These are phyloP conservation scores for Gastrophysa polygoni DNA, from an alignment of 2,888 invertebrate species.

Conservation along the genomic window DNA sequence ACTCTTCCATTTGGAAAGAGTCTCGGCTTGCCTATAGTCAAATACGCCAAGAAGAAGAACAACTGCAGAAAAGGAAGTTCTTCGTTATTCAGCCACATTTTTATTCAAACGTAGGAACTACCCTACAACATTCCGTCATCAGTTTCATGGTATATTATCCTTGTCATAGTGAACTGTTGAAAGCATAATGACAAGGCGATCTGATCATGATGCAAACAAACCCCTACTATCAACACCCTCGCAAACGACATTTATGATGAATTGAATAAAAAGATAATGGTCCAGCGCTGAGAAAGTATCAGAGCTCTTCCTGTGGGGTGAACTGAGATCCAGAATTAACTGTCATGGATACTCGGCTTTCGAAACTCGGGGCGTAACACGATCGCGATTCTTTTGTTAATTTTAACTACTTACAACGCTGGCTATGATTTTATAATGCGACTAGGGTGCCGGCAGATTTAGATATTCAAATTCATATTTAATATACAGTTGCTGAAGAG, in stretches of 20 bases:
- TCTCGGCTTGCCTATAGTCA: too few species aligned
- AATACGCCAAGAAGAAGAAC: too few species aligned
- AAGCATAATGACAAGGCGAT: conserved; percentile 30
- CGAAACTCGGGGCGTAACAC: conserved; percentile 51
- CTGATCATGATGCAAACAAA: conserved; percentile 32
- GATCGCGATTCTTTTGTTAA: conserved; percentile 49
- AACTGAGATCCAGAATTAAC: conserved; percentile 50
- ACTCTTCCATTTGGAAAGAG: too few species aligned
- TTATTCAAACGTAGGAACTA: too few species aligned
- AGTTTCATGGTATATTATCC: too few species aligned
- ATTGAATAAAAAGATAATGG: conserved; percentile 56
- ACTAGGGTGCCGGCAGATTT: conserved; percentile 47
- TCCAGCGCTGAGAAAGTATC: conserved; percentile 53
- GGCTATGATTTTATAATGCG: conserved; percentile 51
- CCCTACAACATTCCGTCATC: too few species aligned
- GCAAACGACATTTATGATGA: conserved; percentile 55
- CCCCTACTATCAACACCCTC: conserved; percentile 54
- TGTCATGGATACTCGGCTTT: conserved; percentile 56
- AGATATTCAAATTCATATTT: conserved; percentile 57
- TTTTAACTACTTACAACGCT: conserved; percentile 50
- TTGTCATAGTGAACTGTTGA: not conserved
- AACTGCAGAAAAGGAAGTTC: too few species aligned
- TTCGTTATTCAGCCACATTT: too few species aligned
- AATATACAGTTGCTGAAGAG: conserved; percentile 47
- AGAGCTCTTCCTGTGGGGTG: conserved; percentile 53